Conservation (phyloP, 2,113 vertebrate species). For the Ia io region DNA sequence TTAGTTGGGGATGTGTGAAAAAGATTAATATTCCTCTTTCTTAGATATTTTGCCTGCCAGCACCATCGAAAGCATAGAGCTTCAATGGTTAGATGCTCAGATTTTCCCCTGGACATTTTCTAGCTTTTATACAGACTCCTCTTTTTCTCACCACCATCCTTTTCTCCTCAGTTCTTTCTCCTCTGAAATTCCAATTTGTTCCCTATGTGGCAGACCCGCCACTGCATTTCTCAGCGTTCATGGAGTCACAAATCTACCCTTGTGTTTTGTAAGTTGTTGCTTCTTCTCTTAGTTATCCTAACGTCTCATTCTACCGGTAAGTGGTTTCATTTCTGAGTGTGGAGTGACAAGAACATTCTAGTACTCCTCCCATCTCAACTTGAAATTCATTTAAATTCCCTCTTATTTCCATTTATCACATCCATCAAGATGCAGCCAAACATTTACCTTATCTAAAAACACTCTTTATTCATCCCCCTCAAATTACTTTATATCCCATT, state of each 20-base stretch:
- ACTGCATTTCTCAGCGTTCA: background rate
- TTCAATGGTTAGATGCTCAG: background rate
- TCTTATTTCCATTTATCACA: background rate
- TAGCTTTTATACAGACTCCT: background rate
- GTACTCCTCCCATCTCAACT: background rate
- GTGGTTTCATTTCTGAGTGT: background rate
- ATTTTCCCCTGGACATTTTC: fast-evolving
- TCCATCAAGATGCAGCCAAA: background rate
- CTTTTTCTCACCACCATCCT: background rate
- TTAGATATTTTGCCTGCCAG: background rate
- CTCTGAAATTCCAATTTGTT: background rate
- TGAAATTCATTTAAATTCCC: background rate
- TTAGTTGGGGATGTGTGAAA: background rate
- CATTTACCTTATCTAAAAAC: background rate
- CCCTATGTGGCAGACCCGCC: fast-evolving
- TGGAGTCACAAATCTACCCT: background rate
- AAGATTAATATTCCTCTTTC: background rate
- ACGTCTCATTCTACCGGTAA: background rate
- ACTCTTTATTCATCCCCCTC: background rate
- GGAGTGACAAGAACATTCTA: background rate
- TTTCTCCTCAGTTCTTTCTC: background rate
- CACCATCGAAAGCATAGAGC: background rate
- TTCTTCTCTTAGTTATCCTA: background rate
- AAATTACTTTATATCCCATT: background rate
- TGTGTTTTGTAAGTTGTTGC: background rate